phyloP scores from a whole-genome alignment of 1,140 invertebrate genomes.

The Zophobas atratus region DNA sequence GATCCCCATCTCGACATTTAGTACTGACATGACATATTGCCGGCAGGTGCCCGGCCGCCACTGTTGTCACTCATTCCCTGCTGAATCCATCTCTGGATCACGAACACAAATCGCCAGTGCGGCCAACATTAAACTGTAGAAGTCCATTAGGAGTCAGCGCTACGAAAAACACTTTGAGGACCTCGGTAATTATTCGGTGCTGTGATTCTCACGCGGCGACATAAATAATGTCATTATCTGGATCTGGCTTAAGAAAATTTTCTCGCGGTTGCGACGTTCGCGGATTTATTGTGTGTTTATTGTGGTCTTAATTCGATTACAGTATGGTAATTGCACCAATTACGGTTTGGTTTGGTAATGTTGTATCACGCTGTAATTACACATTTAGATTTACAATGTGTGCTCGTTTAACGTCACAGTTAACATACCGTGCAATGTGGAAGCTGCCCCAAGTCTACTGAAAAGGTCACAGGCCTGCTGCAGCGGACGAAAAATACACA shows the following conservation, averaged over 20 bases:
- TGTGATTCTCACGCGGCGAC: constrained; percentile 17
- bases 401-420: constrained; percentile 58
- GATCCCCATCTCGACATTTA: constrained; percentile 51
- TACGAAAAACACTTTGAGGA: no score
- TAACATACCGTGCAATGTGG: constrained; percentile 56
- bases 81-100: constrained; percentile 27
- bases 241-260: constrained; percentile 40
- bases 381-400: constrained; percentile 59
- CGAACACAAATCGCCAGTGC: constrained; percentile 13
- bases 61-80: constrained; percentile 45
- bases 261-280: constrained; percentile 37
- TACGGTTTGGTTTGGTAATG: constrained; percentile 41
- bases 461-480: constrained; percentile 50
- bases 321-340: constrained; percentile 49
- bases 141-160: no score
- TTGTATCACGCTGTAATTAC: constrained; percentile 56
- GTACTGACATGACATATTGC: constrained; percentile 48
- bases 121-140: not conserved
- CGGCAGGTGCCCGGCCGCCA: constrained; percentile 48
- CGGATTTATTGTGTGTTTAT: constrained; percentile 41
- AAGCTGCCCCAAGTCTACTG: constrained; percentile 39
- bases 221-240: constrained; percentile 42
- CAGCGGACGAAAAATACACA: constrained; percentile 43
- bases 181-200: constrained; percentile 18
- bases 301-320: constrained; percentile 42